Conservation (phyloP, 1,140 invertebrate species). For the Lordiphosa mommai region DNA sequence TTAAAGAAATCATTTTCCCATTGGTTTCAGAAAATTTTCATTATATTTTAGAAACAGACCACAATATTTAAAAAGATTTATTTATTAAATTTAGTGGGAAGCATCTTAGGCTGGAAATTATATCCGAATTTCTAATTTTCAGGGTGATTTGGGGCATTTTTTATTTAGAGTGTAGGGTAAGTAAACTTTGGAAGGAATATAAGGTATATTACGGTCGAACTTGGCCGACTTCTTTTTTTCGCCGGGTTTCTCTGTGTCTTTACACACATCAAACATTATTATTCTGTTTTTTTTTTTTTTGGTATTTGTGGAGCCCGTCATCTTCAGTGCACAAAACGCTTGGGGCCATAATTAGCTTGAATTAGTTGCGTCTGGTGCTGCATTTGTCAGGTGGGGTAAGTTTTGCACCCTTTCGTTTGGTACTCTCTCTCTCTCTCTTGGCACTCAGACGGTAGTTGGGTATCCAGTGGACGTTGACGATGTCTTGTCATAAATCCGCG, state of each 20-base stretch:
- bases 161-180: too few relatives aligned
- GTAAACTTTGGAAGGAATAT: too few relatives aligned
- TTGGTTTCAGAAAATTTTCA: too few relatives aligned
- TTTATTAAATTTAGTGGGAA: too few relatives aligned
- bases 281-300: slow-evolving; percentile 14
- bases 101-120: too few relatives aligned
- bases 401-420: background rate
- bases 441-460: too few relatives aligned
- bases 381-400: slow-evolving; percentile 49
- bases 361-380: slow-evolving; percentile 63
- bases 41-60: too few relatives aligned
- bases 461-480: slow-evolving; percentile 36
- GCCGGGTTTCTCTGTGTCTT: background rate
- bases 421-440: background rate
- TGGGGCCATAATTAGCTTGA: slow-evolving; percentile 59
- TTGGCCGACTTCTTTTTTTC: background rate
- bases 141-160: too few relatives aligned
- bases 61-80: too few relatives aligned
- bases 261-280: slow-evolving; percentile 61
- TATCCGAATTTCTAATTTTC: too few relatives aligned
- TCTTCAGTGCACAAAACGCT: slow-evolving; percentile 35
- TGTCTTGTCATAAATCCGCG: slow-evolving; percentile 69
- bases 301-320: slow-evolving; percentile 21
- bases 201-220: too few relatives aligned
- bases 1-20: too few relatives aligned